Evolutionary conservation across 2,797 vertebrate genomes (phyloP).

Genomic region (Peromyscus melanophrys): DNA sequence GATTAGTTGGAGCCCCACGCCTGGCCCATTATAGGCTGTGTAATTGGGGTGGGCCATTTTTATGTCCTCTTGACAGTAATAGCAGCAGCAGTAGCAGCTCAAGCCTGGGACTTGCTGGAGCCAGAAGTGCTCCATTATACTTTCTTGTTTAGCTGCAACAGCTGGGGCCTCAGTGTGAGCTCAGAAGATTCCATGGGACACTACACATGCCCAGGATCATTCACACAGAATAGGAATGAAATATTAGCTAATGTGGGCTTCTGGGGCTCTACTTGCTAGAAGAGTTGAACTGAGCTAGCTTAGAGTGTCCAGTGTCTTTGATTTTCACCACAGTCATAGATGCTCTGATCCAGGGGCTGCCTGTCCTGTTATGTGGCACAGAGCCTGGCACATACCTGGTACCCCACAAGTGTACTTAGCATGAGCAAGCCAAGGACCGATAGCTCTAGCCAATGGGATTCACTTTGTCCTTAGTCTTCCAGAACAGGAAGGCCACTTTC

Average conservation of each 20-base stretch:
- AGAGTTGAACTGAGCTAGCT: background rate
- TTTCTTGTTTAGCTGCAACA: slow-evolving; percentile 3
- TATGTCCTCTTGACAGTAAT: background rate
- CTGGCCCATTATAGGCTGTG: background rate
- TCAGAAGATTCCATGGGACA: background rate
- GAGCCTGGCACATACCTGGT: background rate
- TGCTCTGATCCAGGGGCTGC: background rate
- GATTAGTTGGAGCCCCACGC: too few relatives aligned
- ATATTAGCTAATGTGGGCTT: background rate
- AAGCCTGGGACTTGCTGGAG: background rate
- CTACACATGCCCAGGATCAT: background rate
- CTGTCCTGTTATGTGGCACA: background rate
- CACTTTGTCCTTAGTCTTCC: background rate
- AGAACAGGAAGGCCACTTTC: background rate
- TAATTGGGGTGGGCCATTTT: background rate
- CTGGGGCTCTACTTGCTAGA: background rate
- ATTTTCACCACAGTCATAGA: background rate
- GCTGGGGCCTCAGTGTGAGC: background rate
- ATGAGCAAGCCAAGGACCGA: background rate
- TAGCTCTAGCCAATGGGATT: background rate
- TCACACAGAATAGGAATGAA: background rate
- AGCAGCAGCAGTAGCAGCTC: background rate
- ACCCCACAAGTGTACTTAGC: background rate
- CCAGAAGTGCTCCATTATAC: background rate
- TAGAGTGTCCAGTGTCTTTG: background rate